phyloP scores from a whole-genome alignment of 2,113 vertebrate species.

The Ornithorhynchus anatinus region DNA sequence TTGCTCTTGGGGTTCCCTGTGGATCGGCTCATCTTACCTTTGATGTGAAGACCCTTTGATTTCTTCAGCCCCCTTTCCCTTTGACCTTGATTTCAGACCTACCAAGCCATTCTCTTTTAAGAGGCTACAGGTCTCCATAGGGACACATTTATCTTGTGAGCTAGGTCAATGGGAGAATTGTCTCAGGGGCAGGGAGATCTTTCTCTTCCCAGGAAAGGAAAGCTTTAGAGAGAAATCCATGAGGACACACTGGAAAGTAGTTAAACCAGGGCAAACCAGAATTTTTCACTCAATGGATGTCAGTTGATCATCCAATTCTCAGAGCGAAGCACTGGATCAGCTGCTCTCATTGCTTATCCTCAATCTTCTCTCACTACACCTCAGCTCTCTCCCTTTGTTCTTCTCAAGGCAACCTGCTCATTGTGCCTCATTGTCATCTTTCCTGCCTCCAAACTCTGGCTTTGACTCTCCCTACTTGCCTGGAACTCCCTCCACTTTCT shows the following conservation, averaged over 20 bases:
- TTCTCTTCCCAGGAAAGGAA: no score
- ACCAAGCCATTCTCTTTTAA: not conserved
- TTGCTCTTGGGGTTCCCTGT: not conserved
- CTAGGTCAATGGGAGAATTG: not conserved
- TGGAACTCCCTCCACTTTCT: not conserved
- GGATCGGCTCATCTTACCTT: slow-evolving; percentile 29
- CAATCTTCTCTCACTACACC: not conserved
- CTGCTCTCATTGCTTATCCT: not conserved
- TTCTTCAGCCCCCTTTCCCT: not conserved
- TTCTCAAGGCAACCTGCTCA: not conserved
- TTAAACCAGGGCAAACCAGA: not conserved
- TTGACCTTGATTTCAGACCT: not conserved
- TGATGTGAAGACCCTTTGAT: slow-evolving; percentile 30
- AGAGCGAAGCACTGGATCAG: not conserved
- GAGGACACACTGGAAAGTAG: not conserved
- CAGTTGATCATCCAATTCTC: not conserved
- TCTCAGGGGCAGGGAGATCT: no score
- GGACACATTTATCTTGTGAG: not conserved
- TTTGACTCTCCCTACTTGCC: no score
- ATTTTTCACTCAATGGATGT: not conserved
- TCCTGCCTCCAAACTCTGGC: not conserved
- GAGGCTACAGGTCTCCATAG: not conserved
- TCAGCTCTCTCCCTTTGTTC: not conserved
- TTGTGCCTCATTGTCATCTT: not conserved
- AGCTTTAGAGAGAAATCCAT: not conserved